These are phyloP conservation scores for Seira musarum DNA, from an alignment of 2,888 invertebrate species.

Conservation along the genomic window DNA sequence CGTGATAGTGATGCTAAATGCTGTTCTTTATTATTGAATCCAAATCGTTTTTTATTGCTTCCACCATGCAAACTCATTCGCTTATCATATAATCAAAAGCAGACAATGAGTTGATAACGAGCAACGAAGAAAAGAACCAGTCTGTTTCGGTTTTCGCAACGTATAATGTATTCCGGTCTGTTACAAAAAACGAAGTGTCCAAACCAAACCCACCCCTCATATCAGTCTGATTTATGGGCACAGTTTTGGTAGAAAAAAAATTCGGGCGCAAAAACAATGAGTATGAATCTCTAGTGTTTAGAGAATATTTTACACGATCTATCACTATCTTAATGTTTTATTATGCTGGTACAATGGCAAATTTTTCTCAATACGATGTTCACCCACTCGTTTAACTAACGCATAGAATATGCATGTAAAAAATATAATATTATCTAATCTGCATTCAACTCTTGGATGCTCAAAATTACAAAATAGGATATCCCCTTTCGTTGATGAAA, in stretches of 20 bases:
- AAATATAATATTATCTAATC: conserved; percentile 22
- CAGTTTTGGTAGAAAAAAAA: conserved; percentile 12
- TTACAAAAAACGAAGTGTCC: conserved; percentile 23
- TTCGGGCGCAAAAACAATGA: conserved; percentile 15
- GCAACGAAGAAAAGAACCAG: conserved; percentile 19
- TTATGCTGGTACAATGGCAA: background rate
- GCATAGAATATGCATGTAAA: no score
- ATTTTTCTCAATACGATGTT: background rate
- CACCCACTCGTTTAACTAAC: background rate
- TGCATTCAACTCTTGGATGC: conserved; percentile 37
- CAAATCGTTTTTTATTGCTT: background rate
- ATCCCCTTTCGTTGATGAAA: no score
- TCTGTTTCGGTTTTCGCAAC: background rate
- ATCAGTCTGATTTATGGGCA: conserved; percentile 44
- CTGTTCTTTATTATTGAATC: background rate
- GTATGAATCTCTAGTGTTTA: background rate
- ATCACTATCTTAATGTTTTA: conserved; percentile 17
- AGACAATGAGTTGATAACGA: background rate
- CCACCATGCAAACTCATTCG: background rate
- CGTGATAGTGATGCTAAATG: no score
- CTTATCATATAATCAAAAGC: background rate
- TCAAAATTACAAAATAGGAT: no score
- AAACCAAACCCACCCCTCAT: conserved; percentile 32
- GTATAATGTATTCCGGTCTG: conserved; percentile 44
- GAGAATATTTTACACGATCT: background rate